Percentiles rank a stretch among this genome's conserved stretches.
phyloP scores from a whole-genome alignment of 2,113 vertebrate genomes.

The Sceloporus tristichus region DNA sequence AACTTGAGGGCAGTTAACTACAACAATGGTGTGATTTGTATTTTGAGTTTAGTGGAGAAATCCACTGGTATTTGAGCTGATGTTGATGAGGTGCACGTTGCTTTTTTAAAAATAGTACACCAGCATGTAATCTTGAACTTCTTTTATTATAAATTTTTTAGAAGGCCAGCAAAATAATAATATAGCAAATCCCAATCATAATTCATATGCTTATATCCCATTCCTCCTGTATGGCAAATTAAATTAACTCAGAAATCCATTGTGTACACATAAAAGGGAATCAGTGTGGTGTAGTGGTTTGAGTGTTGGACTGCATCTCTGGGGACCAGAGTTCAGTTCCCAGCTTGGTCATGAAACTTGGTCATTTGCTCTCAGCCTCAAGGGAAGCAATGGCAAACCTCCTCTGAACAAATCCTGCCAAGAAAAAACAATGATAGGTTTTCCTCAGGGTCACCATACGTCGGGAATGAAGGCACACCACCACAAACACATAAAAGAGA shows the following conservation, averaged over 20 bases:
- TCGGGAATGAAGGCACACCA: too few species aligned
- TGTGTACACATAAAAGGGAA: not conserved
- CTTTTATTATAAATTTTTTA: not conserved
- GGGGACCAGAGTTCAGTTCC: too few species aligned
- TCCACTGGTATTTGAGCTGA: not conserved
- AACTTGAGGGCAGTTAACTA: too few species aligned
- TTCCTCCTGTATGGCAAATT: not conserved
- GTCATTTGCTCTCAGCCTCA: too few species aligned
- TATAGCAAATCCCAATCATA: not conserved
- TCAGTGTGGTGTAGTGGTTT: too few species aligned
- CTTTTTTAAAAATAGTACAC: not conserved
- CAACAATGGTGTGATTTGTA: not conserved
- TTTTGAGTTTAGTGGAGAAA: not conserved
- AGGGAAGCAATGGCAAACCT: too few species aligned
- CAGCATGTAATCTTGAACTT: not conserved
- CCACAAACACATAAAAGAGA: not conserved
- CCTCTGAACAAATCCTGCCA: too few species aligned
- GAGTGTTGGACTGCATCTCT: too few species aligned
- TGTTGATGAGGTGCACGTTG: not conserved
- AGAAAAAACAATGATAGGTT: too few species aligned
- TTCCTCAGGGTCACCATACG: too few species aligned
- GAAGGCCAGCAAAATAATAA: conserved; percentile 2
- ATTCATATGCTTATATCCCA: not conserved
- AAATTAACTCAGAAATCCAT: not conserved
- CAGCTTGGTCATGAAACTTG: too few species aligned